phyloP scores from a whole-genome alignment of 92 coral and sea anemone species.

The Epizoanthus rinbou region DNA sequence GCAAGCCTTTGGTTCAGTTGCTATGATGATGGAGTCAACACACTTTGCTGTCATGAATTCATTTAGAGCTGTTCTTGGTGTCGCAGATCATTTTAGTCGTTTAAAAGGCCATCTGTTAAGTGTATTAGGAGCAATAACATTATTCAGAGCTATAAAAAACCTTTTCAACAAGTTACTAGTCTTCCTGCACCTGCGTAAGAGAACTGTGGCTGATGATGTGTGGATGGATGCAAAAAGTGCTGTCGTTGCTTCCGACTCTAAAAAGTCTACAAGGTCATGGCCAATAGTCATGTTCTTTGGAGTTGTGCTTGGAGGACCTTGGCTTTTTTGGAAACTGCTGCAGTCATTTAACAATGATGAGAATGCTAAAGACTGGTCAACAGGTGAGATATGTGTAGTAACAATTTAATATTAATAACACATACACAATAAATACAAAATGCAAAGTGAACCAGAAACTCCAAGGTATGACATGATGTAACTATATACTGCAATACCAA shows the following conservation, averaged over 20 bases:
- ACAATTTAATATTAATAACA: background rate
- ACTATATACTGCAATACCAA: too few relatives aligned
- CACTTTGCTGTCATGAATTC: constrained; percentile 94
- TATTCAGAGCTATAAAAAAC: constrained; percentile 71
- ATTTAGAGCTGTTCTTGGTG: constrained; percentile 92
- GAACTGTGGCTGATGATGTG: constrained; percentile 78
- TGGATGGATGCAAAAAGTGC: constrained; percentile 78
- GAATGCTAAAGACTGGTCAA: constrained; percentile 77
- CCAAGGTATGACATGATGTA: too few relatives aligned
- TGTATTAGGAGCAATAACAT: constrained; percentile 79
- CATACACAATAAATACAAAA: too few relatives aligned
- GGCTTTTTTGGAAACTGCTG: constrained; percentile 89
- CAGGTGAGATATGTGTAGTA: constrained; percentile 68
- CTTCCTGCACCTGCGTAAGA: constrained; percentile 64
- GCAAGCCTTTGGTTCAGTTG: constrained; percentile 97
- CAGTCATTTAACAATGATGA: constrained; percentile 72
- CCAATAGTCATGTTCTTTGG: constrained; percentile 95
- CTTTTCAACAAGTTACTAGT: constrained; percentile 70
- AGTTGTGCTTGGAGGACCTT: constrained; percentile 93
- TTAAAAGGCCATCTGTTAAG: constrained; percentile 77
- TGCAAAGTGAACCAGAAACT: too few relatives aligned
- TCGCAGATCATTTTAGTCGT: constrained; percentile 97
- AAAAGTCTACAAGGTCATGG: constrained; percentile 83
- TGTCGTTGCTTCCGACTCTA: constrained; percentile 49
- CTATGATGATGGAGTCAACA: constrained; percentile 98